Evolutionary conservation across 2,113 vertebrate genomes (phyloP), one percentile per base, ranked within the genome.

Genomic region (human (Homo sapiens)): DNA sequence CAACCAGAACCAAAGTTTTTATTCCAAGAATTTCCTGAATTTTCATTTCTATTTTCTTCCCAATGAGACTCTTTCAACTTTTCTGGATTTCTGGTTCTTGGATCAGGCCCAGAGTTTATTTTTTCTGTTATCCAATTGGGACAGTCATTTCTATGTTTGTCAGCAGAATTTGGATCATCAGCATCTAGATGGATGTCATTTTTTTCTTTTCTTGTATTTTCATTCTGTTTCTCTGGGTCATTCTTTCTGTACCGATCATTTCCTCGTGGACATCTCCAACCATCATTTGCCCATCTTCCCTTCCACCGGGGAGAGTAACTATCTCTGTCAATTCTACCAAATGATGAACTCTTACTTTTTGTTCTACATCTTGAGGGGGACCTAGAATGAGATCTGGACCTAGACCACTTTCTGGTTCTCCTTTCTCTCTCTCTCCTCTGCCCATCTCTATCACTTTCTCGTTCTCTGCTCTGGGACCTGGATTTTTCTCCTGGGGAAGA

Each of bases 91-190:
- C 99, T 99, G 96, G 97, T 99, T 97, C 98, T 99, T 55, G 92
- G 82, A 59, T 99, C 99, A 22, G 98, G 98, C 5, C 98, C 98
- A 2, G 98, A 96, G 84, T 99, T 99, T 83, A 98, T 99, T 98
- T 98, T 99, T 98, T 99, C 99, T 61, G 98, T 99, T 32, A 99
- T 99, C 99, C 99, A 99, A 72, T 98, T 99, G 3, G 99, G 99
- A 97, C 99, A 99, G 23, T 99, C 99, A 27, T 98, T 99, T 96
- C 98, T 99, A 83, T 93, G 92, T 92, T 98, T 99, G 8, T 99
- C 99, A 12, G 99, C 98, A 50, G 98, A 99, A 97, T 95, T 96
- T 0, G 97, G 96, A 73, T 99, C 99, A 40, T 98, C 64, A 4
- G 83, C 97, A 45, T 3, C 98, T 83, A 98, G 98, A 64, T 98